Conservation (phyloP, 2,113 vertebrate species). For the Narcine bancroftii region DNA sequence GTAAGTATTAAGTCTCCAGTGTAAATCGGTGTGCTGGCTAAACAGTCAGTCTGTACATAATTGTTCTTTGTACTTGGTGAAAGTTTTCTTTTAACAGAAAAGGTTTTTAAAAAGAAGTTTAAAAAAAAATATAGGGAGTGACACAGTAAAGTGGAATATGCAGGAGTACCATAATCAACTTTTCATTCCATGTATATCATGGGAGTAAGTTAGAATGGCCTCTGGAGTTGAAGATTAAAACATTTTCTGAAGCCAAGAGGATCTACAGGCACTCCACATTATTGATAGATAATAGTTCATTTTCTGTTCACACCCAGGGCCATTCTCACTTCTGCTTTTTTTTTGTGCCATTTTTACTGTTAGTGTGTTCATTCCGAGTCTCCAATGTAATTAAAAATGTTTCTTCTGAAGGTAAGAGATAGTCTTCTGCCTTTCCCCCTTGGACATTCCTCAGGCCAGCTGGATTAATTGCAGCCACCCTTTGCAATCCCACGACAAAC, state of each 20-base stretch:
- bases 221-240: background rate
- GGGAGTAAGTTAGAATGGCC: background rate
- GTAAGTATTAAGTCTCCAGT: background rate
- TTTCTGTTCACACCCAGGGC: background rate
- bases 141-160: background rate
- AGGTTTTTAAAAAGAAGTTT: background rate
- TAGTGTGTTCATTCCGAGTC: too few relatives aligned
- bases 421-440: background rate
- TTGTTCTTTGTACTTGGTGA: constrained; percentile 34
- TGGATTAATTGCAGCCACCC: background rate
- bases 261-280: background rate
- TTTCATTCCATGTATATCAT: too few relatives aligned
- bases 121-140: background rate
- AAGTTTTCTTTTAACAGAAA: constrained; percentile 12
- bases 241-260: background rate
- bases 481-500: background rate
- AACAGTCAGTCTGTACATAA: constrained; percentile 16
- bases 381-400: background rate
- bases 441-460: background rate
- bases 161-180: background rate
- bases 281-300: background rate
- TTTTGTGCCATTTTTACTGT: background rate
- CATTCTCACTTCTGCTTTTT: background rate
- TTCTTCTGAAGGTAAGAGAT: background rate
- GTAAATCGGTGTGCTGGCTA: background rate